phyloP scores from a whole-genome alignment of 2,113 vertebrate genomes.

The Neogale vison region DNA sequence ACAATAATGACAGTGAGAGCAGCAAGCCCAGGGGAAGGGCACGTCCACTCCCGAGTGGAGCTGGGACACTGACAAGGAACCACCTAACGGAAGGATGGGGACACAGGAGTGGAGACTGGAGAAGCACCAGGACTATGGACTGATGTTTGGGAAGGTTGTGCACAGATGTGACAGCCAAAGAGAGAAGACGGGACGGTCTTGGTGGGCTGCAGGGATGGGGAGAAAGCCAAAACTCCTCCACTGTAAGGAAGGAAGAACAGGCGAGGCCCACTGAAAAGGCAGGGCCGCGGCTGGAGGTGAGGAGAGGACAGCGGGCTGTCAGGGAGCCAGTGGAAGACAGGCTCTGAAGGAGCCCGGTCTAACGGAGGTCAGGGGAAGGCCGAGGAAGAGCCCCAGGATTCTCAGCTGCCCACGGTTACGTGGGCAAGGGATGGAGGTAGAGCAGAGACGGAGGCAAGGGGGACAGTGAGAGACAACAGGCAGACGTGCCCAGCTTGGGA shows the following conservation, averaged over 20 bases:
- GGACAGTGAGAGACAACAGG: neutral
- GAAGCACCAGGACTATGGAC: neutral
- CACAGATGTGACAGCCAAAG: neutral
- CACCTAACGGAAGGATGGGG: neutral
- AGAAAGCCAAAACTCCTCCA: neutral
- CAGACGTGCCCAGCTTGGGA: neutral
- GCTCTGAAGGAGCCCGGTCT: neutral
- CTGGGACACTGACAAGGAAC: neutral
- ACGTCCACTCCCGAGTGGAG: neutral
- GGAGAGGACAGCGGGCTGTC: slow-evolving; percentile 18
- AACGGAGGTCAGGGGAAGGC: neutral
- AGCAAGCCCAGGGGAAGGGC: neutral
- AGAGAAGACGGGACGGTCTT: neutral
- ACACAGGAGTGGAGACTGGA: neutral
- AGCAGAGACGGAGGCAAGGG: neutral
- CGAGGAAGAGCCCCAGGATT: neutral
- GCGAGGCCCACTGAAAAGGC: neutral
- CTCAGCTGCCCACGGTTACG: neutral
- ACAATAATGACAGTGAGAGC: neutral
- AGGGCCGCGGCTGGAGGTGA: neutral
- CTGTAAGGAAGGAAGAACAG: slow-evolving; percentile 4
- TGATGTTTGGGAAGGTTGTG: neutral
- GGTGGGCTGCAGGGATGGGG: neutral
- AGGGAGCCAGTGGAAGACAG: slow-evolving; percentile 4
- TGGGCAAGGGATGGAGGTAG: neutral